These are phyloP conservation scores for Drosophila anomalata DNA, from an alignment of 2,888 invertebrate genomes.

Conservation along the genomic window DNA sequence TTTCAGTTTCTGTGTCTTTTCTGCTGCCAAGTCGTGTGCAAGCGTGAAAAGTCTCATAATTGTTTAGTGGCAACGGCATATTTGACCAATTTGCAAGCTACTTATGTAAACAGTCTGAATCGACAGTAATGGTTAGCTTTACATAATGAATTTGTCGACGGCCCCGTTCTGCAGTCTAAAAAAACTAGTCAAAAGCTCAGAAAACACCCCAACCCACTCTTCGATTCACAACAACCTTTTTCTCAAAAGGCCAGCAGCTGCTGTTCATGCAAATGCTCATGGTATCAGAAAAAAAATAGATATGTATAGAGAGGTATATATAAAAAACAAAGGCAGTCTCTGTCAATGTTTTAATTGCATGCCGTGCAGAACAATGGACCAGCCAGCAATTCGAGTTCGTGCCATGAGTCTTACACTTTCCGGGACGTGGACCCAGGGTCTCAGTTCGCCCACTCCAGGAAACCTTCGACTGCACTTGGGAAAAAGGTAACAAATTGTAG, in stretches of 20 bases:
- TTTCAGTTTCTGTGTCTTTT: constrained; percentile 1
- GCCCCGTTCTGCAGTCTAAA: constrained; percentile 47
- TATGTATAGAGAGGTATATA: constrained; percentile 28
- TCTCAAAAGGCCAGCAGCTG: constrained; percentile 75
- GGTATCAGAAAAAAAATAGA: constrained; percentile 34
- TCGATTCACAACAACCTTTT: constrained; percentile 52
- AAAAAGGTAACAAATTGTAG: neutral
- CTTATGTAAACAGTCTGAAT: constrained; percentile 67
- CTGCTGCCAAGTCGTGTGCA: constrained; percentile 18
- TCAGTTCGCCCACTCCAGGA: constrained; percentile 24
- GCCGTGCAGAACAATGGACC: constrained; percentile 64
- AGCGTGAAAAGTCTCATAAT: constrained; percentile 71
- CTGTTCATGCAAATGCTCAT: constrained; percentile 67
- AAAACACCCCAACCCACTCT: constrained; percentile 7
- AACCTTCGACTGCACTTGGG: constrained; percentile 13
- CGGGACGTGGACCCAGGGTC: constrained; percentile 15
- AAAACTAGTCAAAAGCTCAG: constrained; percentile 8
- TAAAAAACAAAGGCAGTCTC: constrained; percentile 43
- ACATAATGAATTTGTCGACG: constrained; percentile 67
- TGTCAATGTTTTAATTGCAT: constrained; percentile 69
- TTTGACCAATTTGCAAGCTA: constrained; percentile 61
- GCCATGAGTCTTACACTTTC: constrained; percentile 50
- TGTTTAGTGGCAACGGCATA: constrained; percentile 47
- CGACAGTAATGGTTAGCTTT: constrained; percentile 50
- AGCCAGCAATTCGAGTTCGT: constrained; percentile 48